Percentiles rank a stretch among this genome's conserved stretches.
Conservation (phyloP, 2,113 vertebrate species). For the Mesembrinibis cayennensis region DNA sequence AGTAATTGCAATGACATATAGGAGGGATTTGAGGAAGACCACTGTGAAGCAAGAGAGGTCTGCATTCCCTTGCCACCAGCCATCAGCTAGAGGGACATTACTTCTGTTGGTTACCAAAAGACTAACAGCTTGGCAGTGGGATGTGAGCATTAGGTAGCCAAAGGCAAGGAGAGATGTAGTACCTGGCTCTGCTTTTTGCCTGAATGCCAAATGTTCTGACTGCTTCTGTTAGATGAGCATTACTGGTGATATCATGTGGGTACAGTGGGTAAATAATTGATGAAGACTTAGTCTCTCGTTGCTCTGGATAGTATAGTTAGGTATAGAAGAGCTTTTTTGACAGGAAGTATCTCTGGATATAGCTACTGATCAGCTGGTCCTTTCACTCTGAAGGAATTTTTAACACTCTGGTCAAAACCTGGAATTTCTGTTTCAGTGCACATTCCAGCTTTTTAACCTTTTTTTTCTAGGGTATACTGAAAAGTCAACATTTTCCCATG, state of each 20-base stretch:
- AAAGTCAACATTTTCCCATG: background rate
- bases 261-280: background rate
- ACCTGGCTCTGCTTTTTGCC: background rate
- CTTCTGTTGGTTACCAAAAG: background rate
- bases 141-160: background rate
- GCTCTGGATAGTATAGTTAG: background rate
- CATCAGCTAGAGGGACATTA: background rate
- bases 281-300: background rate
- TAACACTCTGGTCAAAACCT: background rate
- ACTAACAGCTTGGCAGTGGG: background rate
- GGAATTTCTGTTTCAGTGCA: background rate
- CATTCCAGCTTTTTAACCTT: background rate
- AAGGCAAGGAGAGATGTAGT: background rate
- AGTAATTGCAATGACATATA: background rate
- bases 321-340: background rate
- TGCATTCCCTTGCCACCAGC: background rate
- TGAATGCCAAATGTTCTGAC: background rate
- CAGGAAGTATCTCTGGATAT: background rate
- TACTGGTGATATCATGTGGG: background rate
- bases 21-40: background rate
- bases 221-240: background rate
- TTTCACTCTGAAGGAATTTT: background rate
- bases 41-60: background rate
- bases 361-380: background rate
- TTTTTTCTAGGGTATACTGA: background rate